Evolutionary conservation across 2,888 invertebrate species (phyloP).

Genomic region (Lysandra bellargus): DNA sequence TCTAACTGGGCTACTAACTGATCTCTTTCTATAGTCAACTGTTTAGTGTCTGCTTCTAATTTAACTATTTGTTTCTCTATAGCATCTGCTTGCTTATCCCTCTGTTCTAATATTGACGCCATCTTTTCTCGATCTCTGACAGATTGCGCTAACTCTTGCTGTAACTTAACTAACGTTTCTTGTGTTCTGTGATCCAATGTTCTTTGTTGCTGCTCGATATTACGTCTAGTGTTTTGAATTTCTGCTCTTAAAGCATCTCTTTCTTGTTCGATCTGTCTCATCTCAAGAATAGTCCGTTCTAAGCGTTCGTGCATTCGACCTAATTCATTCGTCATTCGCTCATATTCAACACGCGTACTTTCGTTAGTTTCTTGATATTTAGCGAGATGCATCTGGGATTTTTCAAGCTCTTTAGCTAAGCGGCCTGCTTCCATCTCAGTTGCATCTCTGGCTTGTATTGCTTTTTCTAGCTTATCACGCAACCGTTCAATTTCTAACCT

Average conservation of each 20-base stretch:
- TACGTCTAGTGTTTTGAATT: conserved; percentile 83
- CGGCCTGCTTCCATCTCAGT: conserved; percentile 92
- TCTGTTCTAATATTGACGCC: conserved; percentile 87
- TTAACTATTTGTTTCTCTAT: conserved; percentile 92
- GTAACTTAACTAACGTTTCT: conserved; percentile 86
- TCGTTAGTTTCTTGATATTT: conserved; percentile 92
- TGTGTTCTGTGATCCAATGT: conserved; percentile 84
- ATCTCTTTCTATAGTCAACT: conserved; percentile 91
- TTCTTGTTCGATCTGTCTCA: conserved; percentile 86
- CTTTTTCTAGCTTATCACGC: conserved; percentile 92
- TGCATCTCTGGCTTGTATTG: conserved; percentile 89
- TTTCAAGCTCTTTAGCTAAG: conserved; percentile 91
- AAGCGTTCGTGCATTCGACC: conserved; percentile 90
- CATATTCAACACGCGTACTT: conserved; percentile 90
- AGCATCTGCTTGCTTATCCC: conserved; percentile 89
- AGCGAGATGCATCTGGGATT: conserved; percentile 89
- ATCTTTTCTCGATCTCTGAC: conserved; percentile 89
- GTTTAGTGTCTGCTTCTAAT: conserved; percentile 91
- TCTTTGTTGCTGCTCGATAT: conserved; percentile 83
- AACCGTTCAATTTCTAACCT: conserved; percentile 90
- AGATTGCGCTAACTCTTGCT: conserved; percentile 86
- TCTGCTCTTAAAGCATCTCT: conserved; percentile 86
- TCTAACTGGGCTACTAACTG: conserved; percentile 93
- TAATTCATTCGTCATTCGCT: conserved; percentile 90
- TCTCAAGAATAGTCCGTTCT: conserved; percentile 85